Evolutionary conservation across 2,888 invertebrate genomes (phyloP).

Genomic region (Cabera pusaria): DNA sequence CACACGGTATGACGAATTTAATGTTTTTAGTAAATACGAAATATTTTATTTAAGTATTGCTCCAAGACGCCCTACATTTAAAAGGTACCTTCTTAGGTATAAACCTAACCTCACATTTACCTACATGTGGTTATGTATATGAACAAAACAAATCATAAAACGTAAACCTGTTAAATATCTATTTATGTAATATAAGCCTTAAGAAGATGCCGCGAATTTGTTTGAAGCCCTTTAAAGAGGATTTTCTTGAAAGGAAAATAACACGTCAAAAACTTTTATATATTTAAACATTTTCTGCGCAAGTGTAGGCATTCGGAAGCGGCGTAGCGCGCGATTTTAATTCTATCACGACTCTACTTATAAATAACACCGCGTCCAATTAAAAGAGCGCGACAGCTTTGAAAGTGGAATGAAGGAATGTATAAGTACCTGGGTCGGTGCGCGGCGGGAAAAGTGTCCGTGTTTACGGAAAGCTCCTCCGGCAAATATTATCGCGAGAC

Average conservation of each 20-base stretch:
- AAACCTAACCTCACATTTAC: too few relatives aligned
- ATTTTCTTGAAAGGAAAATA: constrained; percentile 65
- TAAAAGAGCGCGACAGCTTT: constrained; percentile 78
- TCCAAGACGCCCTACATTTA: too few relatives aligned
- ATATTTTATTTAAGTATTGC: too few relatives aligned
- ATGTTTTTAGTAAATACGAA: too few relatives aligned
- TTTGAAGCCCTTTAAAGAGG: constrained; percentile 69
- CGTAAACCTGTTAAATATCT: constrained; percentile 48
- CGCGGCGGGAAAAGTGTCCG: constrained; percentile 68
- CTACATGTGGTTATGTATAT: too few relatives aligned
- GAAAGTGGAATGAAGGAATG: constrained; percentile 71
- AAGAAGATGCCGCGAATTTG: constrained; percentile 58
- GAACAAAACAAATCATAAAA: constrained; percentile 26
- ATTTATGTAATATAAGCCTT: constrained; percentile 45
- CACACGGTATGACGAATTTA: too few relatives aligned
- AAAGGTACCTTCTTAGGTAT: too few relatives aligned
- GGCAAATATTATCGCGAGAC: constrained; percentile 82
- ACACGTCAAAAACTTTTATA: constrained; percentile 68
- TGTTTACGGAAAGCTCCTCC: constrained; percentile 81
- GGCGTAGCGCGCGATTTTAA: constrained; percentile 76
- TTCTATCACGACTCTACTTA: constrained; percentile 79
- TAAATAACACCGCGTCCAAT: constrained; percentile 75
- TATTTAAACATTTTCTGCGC: constrained; percentile 65
- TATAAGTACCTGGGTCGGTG: constrained; percentile 64
- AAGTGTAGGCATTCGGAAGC: constrained; percentile 61